A percentile compares a stretch with the other conserved stretches of the same genome.
phyloP scores from a whole-genome alignment of 2,888 invertebrate genomes.

The Volucella bombylans region DNA sequence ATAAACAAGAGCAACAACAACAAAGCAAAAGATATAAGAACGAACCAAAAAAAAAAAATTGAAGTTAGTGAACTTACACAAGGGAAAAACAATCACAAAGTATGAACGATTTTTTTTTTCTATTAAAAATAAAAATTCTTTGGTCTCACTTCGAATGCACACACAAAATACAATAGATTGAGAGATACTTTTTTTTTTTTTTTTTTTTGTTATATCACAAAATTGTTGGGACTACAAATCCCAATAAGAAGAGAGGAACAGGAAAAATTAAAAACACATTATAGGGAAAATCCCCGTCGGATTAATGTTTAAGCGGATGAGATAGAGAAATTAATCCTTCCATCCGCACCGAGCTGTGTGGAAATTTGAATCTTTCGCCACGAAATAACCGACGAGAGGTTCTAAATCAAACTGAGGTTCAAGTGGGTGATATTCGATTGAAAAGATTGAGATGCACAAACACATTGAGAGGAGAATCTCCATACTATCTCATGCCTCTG shows the following conservation, averaged over 20 bases:
- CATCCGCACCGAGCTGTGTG: conserved; percentile 45
- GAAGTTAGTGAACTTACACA: conserved; percentile 49
- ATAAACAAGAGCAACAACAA: conserved; percentile 8
- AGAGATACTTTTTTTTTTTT: conserved; percentile 27
- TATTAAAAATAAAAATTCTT: conserved; percentile 20
- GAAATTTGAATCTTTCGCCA: conserved; percentile 34
- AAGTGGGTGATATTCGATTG: conserved; percentile 20
- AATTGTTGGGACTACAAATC: not conserved
- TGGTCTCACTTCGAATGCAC: conserved; percentile 25
- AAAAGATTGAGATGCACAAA: conserved; percentile 35
- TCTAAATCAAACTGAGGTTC: conserved; percentile 70
- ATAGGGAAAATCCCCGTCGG: conserved; percentile 49
- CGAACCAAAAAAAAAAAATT: not conserved
- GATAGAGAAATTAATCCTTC: conserved; percentile 6
- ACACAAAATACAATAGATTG: not conserved
- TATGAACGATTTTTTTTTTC: conserved; percentile 1
- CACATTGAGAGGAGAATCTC: not conserved
- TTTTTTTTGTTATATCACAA: conserved; percentile 39
- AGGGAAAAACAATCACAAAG: conserved; percentile 27
- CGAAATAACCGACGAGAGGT: conserved; percentile 66
- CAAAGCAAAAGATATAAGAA: conserved; percentile 17
- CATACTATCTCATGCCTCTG: too few species aligned
- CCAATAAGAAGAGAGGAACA: not conserved
- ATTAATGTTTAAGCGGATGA: conserved; percentile 12
- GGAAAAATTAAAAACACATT: conserved; percentile 7